Evolutionary conservation across 2,888 invertebrate species (phyloP).

Genomic region (Melanostoma mellinum): DNA sequence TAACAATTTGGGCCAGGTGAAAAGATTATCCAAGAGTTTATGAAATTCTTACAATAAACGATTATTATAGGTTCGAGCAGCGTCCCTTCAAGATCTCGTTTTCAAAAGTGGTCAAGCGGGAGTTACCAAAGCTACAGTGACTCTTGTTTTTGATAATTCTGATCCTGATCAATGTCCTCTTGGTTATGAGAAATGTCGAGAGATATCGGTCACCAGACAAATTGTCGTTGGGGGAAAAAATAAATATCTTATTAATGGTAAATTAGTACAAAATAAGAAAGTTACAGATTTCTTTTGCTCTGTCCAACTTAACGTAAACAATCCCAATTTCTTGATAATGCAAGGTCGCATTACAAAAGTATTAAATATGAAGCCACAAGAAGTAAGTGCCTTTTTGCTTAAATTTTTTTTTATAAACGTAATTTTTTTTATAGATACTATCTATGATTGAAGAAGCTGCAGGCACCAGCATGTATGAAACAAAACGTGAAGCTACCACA

Average conservation of each 20-base stretch:
- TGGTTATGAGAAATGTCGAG: constrained; percentile 94
- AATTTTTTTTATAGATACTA: constrained; percentile 85
- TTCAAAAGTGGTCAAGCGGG: constrained; percentile 99
- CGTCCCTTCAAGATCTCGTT: constrained; percentile 96
- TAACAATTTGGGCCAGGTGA: constrained; percentile 92
- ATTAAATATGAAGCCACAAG: constrained; percentile 98
- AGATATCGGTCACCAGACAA: constrained; percentile 96
- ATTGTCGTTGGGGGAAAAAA: constrained; percentile 92
- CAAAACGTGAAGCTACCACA: constrained; percentile 93
- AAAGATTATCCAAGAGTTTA: constrained; percentile 77
- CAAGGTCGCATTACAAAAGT: constrained; percentile 99
- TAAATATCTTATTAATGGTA: constrained; percentile 97
- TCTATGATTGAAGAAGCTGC: constrained; percentile 99
- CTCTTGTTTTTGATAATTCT: constrained; percentile 96
- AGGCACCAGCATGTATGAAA: constrained; percentile 98
- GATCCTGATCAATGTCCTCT: constrained; percentile 91
- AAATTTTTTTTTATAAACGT: neutral
- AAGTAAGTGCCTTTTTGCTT: constrained; percentile 84
- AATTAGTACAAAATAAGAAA: constrained; percentile 93
- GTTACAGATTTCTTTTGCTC: constrained; percentile 98
- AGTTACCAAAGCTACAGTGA: constrained; percentile 96
- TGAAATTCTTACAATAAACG: neutral
- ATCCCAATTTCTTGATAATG: constrained; percentile 99
- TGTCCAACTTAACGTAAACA: constrained; percentile 98
- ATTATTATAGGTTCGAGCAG: constrained; percentile 90